These are phyloP conservation scores for Urocolius indicus DNA, from an alignment of 2,113 vertebrate genomes.

Conservation along the genomic window DNA sequence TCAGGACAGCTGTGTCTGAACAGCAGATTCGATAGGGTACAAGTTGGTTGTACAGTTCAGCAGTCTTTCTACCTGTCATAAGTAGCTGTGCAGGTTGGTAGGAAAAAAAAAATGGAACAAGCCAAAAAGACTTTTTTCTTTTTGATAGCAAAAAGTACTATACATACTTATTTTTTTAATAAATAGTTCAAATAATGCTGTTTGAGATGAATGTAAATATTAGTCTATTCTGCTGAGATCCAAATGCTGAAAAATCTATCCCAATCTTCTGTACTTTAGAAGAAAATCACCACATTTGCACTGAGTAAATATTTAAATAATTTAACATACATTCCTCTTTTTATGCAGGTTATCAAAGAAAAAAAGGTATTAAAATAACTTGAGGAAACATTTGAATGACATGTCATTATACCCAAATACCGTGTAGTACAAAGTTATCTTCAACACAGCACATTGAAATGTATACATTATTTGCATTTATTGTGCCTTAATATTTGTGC, in stretches of 20 bases:
- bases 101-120: constrained; percentile 18
- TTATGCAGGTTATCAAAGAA: constrained; percentile 57
- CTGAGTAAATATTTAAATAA: constrained; percentile 60
- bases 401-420: constrained; percentile 60
- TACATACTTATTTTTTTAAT: neutral
- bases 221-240: constrained; percentile 42
- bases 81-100: neutral
- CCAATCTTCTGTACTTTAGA: neutral
- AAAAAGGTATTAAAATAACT: constrained; percentile 71
- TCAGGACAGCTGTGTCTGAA: neutral
- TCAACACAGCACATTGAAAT: constrained; percentile 61
- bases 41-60: neutral
- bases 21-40: neutral
- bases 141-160: constrained; percentile 13
- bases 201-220: constrained; percentile 39
- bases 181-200: neutral
- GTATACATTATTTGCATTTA: constrained; percentile 69
- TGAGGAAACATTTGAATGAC: constrained; percentile 60
- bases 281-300: constrained; percentile 35
- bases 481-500: constrained; percentile 79
- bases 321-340: constrained; percentile 60
- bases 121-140: constrained; percentile 14
- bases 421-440: constrained; percentile 57
- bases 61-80: neutral
- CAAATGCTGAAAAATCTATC: constrained; percentile 27